Base-by-base conservation (phyloP, 2,797 vertebrate species). In the Sitta carolinensis region DNA sequence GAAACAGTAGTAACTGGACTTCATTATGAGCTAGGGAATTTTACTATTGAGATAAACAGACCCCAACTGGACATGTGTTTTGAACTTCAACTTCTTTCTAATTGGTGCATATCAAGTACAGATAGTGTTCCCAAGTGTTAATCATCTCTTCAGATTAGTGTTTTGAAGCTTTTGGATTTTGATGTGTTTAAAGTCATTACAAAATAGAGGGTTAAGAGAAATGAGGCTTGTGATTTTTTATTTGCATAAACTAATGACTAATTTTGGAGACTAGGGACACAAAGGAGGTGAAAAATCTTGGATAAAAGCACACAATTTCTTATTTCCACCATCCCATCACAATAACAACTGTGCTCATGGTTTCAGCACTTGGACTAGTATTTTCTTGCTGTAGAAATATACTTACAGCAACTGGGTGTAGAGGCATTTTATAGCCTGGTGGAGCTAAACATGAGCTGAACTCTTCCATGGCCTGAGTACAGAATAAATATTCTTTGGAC, bases 301-400 rank as follows among this genome's bases (percentile, higher is more conserved):
- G 32, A 26, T n/a, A 77, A 30, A 51, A 86, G 5, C 9, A 27
- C 19, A 9, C 3, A 58, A 6, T 48, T 42, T 63, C 27, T 67
- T 26, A 11, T 69, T 76, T 89, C 30, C 19, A 48, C 7, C 12
- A 30, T 51, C 17, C 19, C 27, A 55, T 47, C 10, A 18, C 17
- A 5, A 20, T 45, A 64, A 73, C 6, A 25, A 0, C 0, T 3
- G 2, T 55, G 66, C 2, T 63, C 27, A 23, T 25, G 11, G 14
- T 70, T 75, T 84, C 54, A 75, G 13, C 11, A 7, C 7, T 3
- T 4, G 27, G n/a, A 45, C 9, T 45, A 47, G 12, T 16, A 86
- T 63, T 84, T 78, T 5, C 22, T 81, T 59, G 16, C 13, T 25
- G 6, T 42, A 26, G 21, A 81, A 68, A 69, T 22, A 40, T 13